Conservation (phyloP, 2,888 invertebrate genomes). For the Apodemia hepburni region DNA sequence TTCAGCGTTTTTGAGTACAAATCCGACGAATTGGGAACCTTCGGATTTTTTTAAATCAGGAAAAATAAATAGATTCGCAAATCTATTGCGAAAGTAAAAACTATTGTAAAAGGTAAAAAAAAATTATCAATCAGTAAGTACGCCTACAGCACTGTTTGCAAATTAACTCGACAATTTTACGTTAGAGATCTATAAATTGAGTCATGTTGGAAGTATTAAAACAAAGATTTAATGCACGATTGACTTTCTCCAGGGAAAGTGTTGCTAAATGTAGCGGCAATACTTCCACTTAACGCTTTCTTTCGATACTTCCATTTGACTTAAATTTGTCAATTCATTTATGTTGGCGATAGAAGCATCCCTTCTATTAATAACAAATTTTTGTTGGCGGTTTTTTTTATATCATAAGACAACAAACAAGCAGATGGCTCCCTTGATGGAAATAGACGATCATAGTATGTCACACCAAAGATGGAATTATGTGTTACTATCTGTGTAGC, state of each 20-base stretch:
- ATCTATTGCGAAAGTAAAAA: not conserved
- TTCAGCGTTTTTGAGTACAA: too few species aligned
- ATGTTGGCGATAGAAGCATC: not conserved
- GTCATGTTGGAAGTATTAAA: constrained; percentile 30
- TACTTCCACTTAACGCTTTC: constrained; percentile 64
- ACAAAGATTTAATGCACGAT: constrained; percentile 70
- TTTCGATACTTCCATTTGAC: constrained; percentile 37
- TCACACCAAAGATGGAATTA: too few species aligned
- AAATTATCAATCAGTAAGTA: too few species aligned
- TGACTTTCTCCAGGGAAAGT: constrained; percentile 76
- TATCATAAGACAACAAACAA: too few species aligned
- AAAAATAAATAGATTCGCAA: too few species aligned
- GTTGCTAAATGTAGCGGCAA: constrained; percentile 58
- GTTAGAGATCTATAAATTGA: constrained; percentile 12
- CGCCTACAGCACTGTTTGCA: not conserved
- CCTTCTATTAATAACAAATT: not conserved
- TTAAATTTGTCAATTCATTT: constrained; percentile 19
- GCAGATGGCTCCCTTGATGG: too few species aligned
- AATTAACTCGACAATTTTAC: not conserved
- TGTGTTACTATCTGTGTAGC: too few species aligned
- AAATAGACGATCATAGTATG: too few species aligned
- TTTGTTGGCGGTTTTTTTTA: not conserved
- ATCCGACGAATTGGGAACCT: too few species aligned
- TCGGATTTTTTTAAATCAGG: too few species aligned
- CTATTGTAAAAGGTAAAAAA: not conserved